Conservation (phyloP, 2,113 vertebrate genomes). For the Lota lota region DNA sequence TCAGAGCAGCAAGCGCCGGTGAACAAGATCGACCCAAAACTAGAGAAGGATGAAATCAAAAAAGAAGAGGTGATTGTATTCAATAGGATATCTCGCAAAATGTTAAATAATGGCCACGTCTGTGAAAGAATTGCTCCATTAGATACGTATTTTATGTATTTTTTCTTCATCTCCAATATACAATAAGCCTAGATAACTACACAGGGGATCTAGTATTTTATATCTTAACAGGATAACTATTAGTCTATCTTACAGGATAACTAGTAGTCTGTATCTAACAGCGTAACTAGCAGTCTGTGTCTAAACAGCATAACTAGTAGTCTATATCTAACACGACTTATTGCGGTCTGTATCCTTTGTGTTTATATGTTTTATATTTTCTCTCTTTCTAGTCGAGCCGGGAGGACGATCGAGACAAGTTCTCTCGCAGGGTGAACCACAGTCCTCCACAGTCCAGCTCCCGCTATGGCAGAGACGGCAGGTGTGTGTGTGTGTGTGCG, state of each 20-base stretch:
- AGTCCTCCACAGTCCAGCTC: constrained; percentile 90
- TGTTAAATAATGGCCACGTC: too few species aligned
- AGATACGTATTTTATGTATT: not conserved
- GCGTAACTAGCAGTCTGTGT: too few species aligned
- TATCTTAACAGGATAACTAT: too few species aligned
- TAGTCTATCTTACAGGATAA: too few species aligned
- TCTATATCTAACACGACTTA: too few species aligned
- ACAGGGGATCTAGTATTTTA: too few species aligned
- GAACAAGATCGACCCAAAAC: constrained; percentile 79
- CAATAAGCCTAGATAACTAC: too few species aligned
- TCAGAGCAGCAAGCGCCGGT: constrained; percentile 76
- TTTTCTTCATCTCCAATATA: not conserved
- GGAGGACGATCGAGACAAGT: constrained; percentile 92
- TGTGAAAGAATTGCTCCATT: too few species aligned
- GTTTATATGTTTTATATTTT: not conserved
- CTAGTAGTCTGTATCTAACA: too few species aligned
- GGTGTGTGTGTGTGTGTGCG: constrained; percentile 64
- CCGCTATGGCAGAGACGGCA: constrained; percentile 89
- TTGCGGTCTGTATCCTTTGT: too few species aligned
- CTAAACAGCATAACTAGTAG: too few species aligned
- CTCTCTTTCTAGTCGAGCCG: constrained; percentile 72
- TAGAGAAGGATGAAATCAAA: constrained; percentile 90
- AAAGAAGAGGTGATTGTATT: constrained; percentile 78
- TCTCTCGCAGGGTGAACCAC: constrained; percentile 90
- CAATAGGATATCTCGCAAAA: too few species aligned